Evolutionary conservation across 2,888 invertebrate species (phyloP).

Genomic region (Ennomos fuscantarius): DNA sequence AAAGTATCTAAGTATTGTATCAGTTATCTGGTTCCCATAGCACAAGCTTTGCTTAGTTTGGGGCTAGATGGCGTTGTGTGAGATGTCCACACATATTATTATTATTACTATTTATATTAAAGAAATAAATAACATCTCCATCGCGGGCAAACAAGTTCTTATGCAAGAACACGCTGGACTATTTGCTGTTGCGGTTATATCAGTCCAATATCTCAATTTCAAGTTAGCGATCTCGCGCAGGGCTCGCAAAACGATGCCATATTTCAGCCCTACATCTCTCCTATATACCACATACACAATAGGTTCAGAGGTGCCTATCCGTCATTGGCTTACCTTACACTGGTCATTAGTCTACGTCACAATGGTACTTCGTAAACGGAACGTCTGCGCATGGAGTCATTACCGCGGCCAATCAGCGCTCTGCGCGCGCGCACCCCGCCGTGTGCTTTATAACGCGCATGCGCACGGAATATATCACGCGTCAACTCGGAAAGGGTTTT

Average conservation of each 20-base stretch:
- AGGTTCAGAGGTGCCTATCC: conserved; percentile 79
- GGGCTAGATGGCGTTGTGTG: too few species aligned
- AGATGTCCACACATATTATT: too few species aligned
- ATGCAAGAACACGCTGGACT: conserved; percentile 11
- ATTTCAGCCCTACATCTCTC: conserved; percentile 50
- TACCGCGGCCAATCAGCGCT: conserved; percentile 73
- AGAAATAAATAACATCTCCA: conserved; percentile 21
- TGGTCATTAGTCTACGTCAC: conserved; percentile 76
- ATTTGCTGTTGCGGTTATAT: conserved; percentile 28
- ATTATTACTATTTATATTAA: background rate
- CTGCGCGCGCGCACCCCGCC: conserved; percentile 76
- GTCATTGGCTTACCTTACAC: conserved; percentile 76
- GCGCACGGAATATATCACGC: conserved; percentile 78
- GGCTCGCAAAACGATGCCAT: conserved; percentile 52
- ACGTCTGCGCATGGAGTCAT: conserved; percentile 69
- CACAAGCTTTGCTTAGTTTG: too few species aligned
- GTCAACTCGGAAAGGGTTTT: conserved; percentile 76
- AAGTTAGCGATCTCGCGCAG: conserved; percentile 47
- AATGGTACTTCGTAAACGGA: conserved; percentile 57
- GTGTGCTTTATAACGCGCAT: conserved; percentile 77
- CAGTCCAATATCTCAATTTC: conserved; percentile 38
- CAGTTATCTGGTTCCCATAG: too few species aligned
- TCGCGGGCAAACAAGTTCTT: conserved; percentile 23
- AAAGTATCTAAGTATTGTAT: too few species aligned
- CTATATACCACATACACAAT: conserved; percentile 70